Conservation (phyloP, 2,113 vertebrate species). For the Tachycineta bicolor region DNA sequence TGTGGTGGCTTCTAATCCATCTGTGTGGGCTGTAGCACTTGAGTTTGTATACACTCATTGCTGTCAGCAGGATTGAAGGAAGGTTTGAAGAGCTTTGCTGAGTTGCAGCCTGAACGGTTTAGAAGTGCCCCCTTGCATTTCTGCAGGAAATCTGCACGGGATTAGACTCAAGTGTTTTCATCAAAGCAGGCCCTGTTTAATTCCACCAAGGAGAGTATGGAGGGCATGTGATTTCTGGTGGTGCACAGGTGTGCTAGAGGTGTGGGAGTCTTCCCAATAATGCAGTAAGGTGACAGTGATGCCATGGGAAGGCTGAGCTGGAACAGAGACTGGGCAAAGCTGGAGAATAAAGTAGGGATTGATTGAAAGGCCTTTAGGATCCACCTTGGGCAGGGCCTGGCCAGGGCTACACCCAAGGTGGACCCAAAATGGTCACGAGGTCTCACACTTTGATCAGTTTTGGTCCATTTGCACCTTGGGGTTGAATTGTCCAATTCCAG, state of each 20-base stretch:
- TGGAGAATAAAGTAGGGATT: too few species aligned
- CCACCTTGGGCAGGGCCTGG: too few species aligned
- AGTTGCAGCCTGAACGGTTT: neutral
- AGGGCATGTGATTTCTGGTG: neutral
- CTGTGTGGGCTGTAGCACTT: neutral
- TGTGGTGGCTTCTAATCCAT: neutral
- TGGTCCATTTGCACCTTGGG: too few species aligned
- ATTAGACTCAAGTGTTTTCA: neutral
- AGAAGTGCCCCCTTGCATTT: neutral
- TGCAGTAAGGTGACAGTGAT: neutral
- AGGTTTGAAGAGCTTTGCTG: neutral
- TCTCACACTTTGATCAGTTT: too few species aligned
- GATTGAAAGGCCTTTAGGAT: too few species aligned
- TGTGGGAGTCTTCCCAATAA: neutral
- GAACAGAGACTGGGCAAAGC: too few species aligned
- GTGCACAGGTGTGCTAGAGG: neutral
- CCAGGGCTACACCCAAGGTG: too few species aligned
- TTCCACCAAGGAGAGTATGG: neutral
- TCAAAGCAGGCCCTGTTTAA: neutral
- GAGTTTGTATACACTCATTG: neutral
- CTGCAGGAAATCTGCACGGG: neutral
- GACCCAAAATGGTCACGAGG: too few species aligned
- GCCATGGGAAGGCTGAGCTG: too few species aligned
- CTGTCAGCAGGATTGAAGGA: neutral
- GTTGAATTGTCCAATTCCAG: too few species aligned